These are phyloP conservation scores for Atherinomorus stipes DNA, from an alignment of 2,113 vertebrate genomes.

Conservation along the genomic window DNA sequence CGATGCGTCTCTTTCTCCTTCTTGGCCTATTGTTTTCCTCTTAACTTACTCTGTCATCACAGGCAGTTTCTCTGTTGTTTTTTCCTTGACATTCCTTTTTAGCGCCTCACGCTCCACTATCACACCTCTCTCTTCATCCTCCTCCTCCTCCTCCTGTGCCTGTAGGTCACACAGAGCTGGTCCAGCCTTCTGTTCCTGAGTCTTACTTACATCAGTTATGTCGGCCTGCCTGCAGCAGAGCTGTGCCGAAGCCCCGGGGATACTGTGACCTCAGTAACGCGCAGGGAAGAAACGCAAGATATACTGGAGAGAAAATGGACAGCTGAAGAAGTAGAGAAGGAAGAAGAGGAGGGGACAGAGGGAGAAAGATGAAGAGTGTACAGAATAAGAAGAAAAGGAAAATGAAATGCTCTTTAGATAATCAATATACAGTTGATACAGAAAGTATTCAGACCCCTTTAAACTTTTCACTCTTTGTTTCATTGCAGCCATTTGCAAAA, in stretches of 20 bases:
- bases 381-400: neutral
- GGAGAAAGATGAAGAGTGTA: neutral
- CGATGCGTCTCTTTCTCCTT: slow-evolving; percentile 8
- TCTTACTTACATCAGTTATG: slow-evolving; percentile 68
- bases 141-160: slow-evolving; percentile 10
- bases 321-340: neutral
- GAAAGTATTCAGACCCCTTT: too few species aligned
- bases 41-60: slow-evolving; percentile 11
- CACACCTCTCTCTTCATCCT: neutral
- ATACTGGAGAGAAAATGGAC: slow-evolving; percentile 26
- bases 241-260: slow-evolving; percentile 57
- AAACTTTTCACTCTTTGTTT: too few species aligned
- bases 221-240: slow-evolving; percentile 49
- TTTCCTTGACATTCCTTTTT: slow-evolving; percentile 47
- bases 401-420: neutral
- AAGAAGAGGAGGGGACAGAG: neutral
- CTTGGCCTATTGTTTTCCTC: neutral
- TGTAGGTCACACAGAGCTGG: slow-evolving; percentile 47
- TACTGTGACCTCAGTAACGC: slow-evolving; percentile 51
- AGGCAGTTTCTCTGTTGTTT: slow-evolving; percentile 27
- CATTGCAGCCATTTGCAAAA: too few species aligned
- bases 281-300: slow-evolving; percentile 34
- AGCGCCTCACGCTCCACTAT: slow-evolving; percentile 1
- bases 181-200: slow-evolving; percentile 51
- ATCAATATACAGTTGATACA: too few species aligned